These are phyloP conservation scores for Poeciliopsis turneri DNA, from an alignment of 2,797 vertebrate genomes.

Conservation along the genomic window DNA sequence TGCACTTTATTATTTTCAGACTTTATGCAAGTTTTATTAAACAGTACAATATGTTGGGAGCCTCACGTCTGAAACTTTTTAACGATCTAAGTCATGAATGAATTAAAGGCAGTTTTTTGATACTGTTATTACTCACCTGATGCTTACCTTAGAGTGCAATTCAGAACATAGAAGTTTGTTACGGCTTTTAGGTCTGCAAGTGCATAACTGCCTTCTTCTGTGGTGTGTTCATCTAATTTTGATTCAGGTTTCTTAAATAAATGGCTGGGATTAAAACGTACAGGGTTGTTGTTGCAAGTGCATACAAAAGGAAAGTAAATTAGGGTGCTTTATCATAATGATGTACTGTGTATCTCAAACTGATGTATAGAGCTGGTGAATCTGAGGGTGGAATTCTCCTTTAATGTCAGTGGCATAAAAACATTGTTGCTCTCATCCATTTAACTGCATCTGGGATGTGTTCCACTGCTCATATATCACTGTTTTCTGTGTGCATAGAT, in stretches of 20 bases:
- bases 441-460: conserved; percentile 51
- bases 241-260: conserved; percentile 15
- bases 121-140: background rate
- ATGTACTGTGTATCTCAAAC: conserved; percentile 27
- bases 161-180: background rate
- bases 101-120: background rate
- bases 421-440: conserved; percentile 47
- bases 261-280: conserved; percentile 18
- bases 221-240: conserved; percentile 21
- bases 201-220: background rate
- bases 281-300: conserved; percentile 25
- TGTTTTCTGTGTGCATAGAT: conserved; percentile 48
- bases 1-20: background rate
- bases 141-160: background rate
- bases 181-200: background rate
- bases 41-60: background rate
- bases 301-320: conserved; percentile 44
- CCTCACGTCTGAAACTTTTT: background rate
- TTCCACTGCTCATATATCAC: conserved; percentile 56
- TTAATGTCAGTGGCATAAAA: conserved; percentile 49
- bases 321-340: conserved; percentile 46
- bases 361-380: conserved; percentile 28
- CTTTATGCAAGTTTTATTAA: background rate
- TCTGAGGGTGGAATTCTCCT: conserved; percentile 40
- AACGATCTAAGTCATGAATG: background rate